Conservation (phyloP, 2,113 vertebrate genomes). For the Lampris incognitus region DNA sequence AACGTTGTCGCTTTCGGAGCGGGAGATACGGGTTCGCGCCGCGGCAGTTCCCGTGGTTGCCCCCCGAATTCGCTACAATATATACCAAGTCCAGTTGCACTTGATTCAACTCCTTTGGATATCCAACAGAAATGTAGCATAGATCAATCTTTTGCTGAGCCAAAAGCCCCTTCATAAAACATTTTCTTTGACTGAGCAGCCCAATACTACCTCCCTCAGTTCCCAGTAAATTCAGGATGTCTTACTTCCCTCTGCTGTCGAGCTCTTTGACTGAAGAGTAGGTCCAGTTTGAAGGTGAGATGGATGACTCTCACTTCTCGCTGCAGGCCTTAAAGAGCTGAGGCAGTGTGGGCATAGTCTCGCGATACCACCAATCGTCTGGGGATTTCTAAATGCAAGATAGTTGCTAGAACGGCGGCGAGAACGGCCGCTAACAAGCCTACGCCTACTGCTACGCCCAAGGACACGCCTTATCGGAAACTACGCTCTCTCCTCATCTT, state of each 20-base stretch:
- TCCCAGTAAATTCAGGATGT: slow-evolving; percentile 35
- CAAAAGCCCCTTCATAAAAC: slow-evolving; percentile 5
- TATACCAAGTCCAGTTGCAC: too few species aligned
- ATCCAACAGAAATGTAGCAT: slow-evolving; percentile 3
- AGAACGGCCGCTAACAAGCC: too few species aligned
- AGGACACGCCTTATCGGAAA: too few species aligned
- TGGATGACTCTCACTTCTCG: slow-evolving; percentile 52
- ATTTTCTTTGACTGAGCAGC: slow-evolving; percentile 18
- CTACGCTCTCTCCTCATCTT: too few species aligned
- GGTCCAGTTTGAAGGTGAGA: slow-evolving; percentile 42
- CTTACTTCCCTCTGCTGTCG: background rate
- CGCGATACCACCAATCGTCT: too few species aligned
- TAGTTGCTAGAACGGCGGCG: too few species aligned
- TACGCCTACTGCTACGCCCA: too few species aligned
- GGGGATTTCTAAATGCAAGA: too few species aligned
- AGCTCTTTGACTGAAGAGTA: slow-evolving; percentile 36
- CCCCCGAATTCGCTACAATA: too few species aligned
- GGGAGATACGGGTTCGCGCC: too few species aligned
- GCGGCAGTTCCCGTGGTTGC: too few species aligned
- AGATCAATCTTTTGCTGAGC: slow-evolving; percentile 9
- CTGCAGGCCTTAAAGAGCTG: slow-evolving; percentile 51
- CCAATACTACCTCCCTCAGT: background rate
- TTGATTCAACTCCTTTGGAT: background rate
- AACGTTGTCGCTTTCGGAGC: too few species aligned
- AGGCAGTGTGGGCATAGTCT: slow-evolving; percentile 28